A percentile compares a stretch with the other conserved stretches of the same genome.
phyloP scores from a whole-genome alignment of 2,797 vertebrate species.

The Rhyacichthys aspro region DNA sequence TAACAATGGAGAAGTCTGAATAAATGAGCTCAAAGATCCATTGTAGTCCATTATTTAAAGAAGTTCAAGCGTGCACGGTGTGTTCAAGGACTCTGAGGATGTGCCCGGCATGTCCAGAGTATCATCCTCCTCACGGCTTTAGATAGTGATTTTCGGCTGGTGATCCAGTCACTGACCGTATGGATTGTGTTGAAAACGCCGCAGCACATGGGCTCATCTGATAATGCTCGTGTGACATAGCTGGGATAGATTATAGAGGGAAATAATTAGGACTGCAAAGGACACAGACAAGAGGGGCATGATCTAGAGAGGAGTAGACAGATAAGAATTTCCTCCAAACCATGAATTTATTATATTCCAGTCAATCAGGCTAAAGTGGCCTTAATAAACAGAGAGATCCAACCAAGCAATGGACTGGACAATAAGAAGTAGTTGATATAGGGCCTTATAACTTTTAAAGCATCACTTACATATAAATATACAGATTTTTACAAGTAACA shows the following conservation, averaged over 20 bases:
- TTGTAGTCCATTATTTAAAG: too few relatives aligned
- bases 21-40: too few relatives aligned
- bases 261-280: slow-evolving; percentile 45
- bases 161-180: slow-evolving; percentile 27
- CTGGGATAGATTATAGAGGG: slow-evolving; percentile 37
- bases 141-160: slow-evolving; percentile 23
- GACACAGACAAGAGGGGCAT: slow-evolving; percentile 18
- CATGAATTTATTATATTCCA: too few relatives aligned
- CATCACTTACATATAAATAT: too few relatives aligned
- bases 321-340: slow-evolving; percentile 4
- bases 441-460: too few relatives aligned
- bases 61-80: neutral
- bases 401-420: too few relatives aligned
- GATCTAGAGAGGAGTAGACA: slow-evolving; percentile 12
- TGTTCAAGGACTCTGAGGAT: neutral
- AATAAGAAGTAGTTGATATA: too few relatives aligned
- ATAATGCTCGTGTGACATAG: slow-evolving; percentile 42
- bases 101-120: slow-evolving; percentile 1
- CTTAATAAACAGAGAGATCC: neutral
- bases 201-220: slow-evolving; percentile 47
- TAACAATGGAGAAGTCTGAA: too few relatives aligned
- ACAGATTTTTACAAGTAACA: too few relatives aligned
- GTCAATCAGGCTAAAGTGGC: neutral
- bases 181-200: slow-evolving; percentile 44
- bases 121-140: slow-evolving; percentile 24